Percentiles rank a stretch among this genome's conserved stretches.
phyloP scores from a whole-genome alignment of 2,113 vertebrate species.

The Otocyon megalotis region DNA sequence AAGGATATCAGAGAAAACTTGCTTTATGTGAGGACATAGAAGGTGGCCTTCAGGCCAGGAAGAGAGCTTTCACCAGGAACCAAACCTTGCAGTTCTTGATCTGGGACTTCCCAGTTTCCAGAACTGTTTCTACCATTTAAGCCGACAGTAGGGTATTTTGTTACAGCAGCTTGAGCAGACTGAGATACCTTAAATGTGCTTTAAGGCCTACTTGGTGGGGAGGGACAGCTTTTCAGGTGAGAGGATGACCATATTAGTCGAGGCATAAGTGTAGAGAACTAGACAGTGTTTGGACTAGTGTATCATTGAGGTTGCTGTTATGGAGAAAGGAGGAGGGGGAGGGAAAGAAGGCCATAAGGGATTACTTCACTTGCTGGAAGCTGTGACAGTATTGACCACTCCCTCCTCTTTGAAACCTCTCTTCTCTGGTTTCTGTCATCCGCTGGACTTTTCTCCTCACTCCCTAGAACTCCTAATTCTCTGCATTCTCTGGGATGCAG shows the following conservation, averaged over 20 bases:
- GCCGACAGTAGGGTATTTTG: not conserved
- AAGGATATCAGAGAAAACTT: not conserved
- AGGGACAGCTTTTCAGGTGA: not conserved
- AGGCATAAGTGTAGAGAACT: not conserved
- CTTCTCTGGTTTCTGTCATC: not conserved
- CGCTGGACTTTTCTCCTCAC: not conserved
- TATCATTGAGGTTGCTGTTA: not conserved
- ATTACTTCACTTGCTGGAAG: not conserved
- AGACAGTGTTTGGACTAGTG: not conserved
- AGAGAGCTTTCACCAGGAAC: not conserved
- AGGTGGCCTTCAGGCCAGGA: not conserved
- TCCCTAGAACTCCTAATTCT: not conserved
- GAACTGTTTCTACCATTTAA: not conserved
- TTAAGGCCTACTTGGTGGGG: not conserved
- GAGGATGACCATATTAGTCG: not conserved
- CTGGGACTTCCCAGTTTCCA: not conserved
- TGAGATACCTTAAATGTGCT: not conserved
- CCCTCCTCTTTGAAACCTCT: not conserved
- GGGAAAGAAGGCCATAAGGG: not conserved
- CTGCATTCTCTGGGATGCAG: not conserved
- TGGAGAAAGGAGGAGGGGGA: not conserved
- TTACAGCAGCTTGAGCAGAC: not conserved
- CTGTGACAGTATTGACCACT: not conserved
- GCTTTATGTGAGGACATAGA: not conserved
- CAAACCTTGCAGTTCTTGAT: not conserved